Conservation (phyloP, 2,113 vertebrate genomes). For the Cinclus cinclus region DNA sequence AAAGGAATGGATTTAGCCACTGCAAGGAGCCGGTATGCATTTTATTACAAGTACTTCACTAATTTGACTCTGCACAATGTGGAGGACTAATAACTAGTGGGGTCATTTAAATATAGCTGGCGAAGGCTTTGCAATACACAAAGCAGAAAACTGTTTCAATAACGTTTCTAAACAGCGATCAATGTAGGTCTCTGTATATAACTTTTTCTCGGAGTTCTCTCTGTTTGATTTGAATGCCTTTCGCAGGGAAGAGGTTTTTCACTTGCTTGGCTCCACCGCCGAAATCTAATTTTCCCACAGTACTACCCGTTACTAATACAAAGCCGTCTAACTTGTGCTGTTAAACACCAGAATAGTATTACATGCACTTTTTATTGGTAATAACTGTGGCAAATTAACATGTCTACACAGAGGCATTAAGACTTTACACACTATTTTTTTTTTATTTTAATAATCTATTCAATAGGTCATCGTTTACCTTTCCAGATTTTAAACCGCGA, state of each 20-base stretch:
- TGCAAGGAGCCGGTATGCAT: conserved; percentile 29
- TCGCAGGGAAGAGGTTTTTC: neutral
- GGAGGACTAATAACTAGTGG: neutral
- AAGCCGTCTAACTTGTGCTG: conserved; percentile 58
- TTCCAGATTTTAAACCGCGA: conserved; percentile 3
- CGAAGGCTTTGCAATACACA: neutral
- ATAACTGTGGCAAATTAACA: conserved; percentile 71
- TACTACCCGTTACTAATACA: conserved; percentile 62
- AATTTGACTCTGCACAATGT: conserved; percentile 21
- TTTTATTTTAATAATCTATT: conserved; percentile 30
- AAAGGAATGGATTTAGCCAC: conserved; percentile 18
- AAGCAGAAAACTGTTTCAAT: neutral
- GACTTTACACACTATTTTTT: neutral
- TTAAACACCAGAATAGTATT: conserved; percentile 49
- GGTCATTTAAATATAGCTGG: conserved; percentile 47
- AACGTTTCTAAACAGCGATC: neutral
- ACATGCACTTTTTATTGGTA: conserved; percentile 63
- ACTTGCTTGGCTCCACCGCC: neutral
- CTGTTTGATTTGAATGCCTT: neutral
- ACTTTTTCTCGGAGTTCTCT: neutral
- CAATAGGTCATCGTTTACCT: conserved; percentile 12
- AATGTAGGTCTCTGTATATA: neutral
- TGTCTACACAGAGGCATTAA: conserved; percentile 42
- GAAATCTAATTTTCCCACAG: conserved; percentile 48
- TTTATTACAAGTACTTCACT: conserved; percentile 23